Conservation (phyloP, 2,113 vertebrate genomes). For the Clarias magur region DNA sequence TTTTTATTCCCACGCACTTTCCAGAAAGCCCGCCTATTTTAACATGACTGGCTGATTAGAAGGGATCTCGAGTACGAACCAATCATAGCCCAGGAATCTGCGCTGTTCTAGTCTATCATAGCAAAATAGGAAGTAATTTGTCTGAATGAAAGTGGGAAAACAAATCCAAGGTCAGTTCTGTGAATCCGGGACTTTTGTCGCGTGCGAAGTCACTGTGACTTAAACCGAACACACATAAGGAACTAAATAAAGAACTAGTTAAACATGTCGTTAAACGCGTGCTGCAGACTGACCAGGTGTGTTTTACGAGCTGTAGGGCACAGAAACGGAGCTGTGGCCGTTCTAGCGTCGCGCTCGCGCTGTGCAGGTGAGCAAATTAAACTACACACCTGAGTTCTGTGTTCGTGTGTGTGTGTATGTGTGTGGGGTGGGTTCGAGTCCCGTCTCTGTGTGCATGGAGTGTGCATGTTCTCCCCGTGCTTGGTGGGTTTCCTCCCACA, state of each 20-base stretch:
- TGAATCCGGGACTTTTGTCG: not conserved
- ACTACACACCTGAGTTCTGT: not conserved
- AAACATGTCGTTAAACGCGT: constrained; percentile 66
- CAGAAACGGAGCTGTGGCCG: constrained; percentile 40
- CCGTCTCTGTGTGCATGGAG: not conserved
- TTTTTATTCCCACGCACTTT: not conserved
- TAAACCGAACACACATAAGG: not conserved
- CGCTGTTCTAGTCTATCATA: not conserved
- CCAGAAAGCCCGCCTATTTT: not conserved
- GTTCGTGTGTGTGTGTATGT: not conserved
- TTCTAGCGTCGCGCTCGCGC: constrained; percentile 19
- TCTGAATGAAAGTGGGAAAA: not conserved
- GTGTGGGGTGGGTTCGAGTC: no score
- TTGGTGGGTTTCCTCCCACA: no score
- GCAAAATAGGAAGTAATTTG: not conserved
- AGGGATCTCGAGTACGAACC: not conserved
- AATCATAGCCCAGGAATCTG: not conserved
- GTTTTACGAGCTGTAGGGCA: constrained; percentile 54
- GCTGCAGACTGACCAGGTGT: constrained; percentile 46
- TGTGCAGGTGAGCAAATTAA: constrained; percentile 51
- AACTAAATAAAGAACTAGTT: not conserved
- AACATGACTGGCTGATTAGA: not conserved
- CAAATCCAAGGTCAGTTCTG: not conserved
- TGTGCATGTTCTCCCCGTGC: no score
- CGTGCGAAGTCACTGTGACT: not conserved